A percentile compares a stretch with the other conserved stretches of the same genome.
phyloP scores from a whole-genome alignment of 2,888 invertebrate genomes.

The Ethmia dodecea region DNA sequence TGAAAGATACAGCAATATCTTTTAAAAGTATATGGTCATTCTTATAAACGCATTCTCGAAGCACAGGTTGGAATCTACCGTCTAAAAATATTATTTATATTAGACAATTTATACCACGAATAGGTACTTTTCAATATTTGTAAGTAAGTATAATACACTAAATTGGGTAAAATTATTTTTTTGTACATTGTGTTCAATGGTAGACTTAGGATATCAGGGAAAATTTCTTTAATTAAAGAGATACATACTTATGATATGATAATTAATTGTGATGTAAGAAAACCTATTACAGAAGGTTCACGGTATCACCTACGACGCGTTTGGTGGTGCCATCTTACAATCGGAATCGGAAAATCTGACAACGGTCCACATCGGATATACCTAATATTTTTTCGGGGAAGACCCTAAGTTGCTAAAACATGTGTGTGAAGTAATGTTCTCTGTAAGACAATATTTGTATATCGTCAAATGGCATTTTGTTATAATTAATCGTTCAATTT shows the following conservation, averaged over 20 bases:
- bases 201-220: not conserved
- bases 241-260: not conserved
- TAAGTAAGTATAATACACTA: not conserved
- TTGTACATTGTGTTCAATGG: not conserved
- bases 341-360: no score
- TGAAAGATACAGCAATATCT: slow-evolving; percentile 85
- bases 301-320: no score
- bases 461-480: no score
- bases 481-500: no score
- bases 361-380: no score
- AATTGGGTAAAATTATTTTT: not conserved
- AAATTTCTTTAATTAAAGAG: not conserved
- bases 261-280: no score
- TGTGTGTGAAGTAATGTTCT: no score
- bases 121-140: not conserved
- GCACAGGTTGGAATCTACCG: slow-evolving; percentile 86
- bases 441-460: no score
- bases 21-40: slow-evolving; percentile 82
- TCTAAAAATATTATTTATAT: slow-evolving; percentile 73
- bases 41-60: slow-evolving; percentile 84
- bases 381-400: no score
- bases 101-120: not conserved
- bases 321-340: no score
- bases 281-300: no score
- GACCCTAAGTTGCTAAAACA: no score